Conservation (phyloP, 92 coral and sea anemone species). For the Zoanthus sansibaricus region DNA sequence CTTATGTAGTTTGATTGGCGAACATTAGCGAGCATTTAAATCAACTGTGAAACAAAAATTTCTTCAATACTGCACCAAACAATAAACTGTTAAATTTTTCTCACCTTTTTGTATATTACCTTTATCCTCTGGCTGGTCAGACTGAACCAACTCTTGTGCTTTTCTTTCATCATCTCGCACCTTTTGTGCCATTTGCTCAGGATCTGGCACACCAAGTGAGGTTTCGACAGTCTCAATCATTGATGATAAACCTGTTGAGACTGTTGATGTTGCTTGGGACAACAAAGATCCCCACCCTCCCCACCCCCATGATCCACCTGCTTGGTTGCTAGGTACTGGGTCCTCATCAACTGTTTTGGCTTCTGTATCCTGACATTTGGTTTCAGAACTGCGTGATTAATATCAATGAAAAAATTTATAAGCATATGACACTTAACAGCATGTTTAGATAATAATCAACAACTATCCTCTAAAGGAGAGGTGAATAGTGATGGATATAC, state of each 20-base stretch:
- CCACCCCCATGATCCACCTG: conserved; percentile 90
- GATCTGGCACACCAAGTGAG: conserved; percentile 96
- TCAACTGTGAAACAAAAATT: too few relatives aligned
- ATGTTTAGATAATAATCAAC: too few relatives aligned
- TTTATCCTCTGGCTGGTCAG: conserved; percentile 38
- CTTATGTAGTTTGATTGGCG: too few relatives aligned
- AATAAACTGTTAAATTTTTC: not conserved
- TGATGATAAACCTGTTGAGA: conserved; percentile 89
- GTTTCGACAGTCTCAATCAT: conserved; percentile 95
- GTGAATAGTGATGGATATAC: too few relatives aligned
- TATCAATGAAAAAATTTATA: not conserved
- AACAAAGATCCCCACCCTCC: conserved; percentile 90
- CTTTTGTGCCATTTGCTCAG: conserved; percentile 87
- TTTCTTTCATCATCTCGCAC: conserved; percentile 81
- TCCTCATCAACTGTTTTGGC: conserved; percentile 15
- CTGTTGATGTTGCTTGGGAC: conserved; percentile 91
- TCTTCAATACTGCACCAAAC: too few relatives aligned
- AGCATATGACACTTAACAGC: not conserved
- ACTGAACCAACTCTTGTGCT: conserved; percentile 44
- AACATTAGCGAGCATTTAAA: too few relatives aligned
- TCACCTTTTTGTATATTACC: conserved; percentile 42
- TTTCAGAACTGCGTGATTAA: not conserved
- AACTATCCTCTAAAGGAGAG: too few relatives aligned
- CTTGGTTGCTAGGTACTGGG: conserved; percentile 18
- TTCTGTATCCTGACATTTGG: not conserved